A percentile compares a stretch with the other conserved stretches of the same genome.
Evolutionary conservation across 2,797 vertebrate genomes (phyloP).

Genomic region (Cyclura pinguis): DNA sequence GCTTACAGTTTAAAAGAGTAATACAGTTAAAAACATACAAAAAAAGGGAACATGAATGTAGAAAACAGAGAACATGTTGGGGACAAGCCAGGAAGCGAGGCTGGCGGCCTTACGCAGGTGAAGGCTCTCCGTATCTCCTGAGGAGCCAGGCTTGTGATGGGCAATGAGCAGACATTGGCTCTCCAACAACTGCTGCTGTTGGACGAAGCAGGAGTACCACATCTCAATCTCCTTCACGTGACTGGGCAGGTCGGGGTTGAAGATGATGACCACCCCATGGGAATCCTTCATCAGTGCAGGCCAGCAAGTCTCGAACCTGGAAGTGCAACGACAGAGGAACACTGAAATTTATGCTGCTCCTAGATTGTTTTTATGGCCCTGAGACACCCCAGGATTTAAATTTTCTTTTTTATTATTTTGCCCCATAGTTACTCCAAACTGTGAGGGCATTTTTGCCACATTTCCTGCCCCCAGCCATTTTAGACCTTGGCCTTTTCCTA

Average conservation of each 20-base stretch:
- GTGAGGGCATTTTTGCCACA: no score
- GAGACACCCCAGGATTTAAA: no score
- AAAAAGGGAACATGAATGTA: no score
- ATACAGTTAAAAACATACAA: not conserved
- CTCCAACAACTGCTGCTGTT: conserved; percentile 88
- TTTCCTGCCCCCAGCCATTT: no score
- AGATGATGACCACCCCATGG: conserved; percentile 90
- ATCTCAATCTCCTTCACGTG: conserved; percentile 92
- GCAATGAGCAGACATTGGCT: conserved; percentile 92
- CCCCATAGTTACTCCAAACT: no score
- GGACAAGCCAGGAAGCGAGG: not conserved
- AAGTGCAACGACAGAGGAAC: conserved; percentile 26
- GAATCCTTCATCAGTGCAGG: conserved; percentile 93
- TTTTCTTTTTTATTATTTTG: no score
- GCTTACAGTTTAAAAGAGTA: no score
- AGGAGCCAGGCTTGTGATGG: conserved; percentile 92
- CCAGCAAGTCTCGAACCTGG: conserved; percentile 96
- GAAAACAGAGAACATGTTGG: no score
- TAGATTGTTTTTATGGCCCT: no score
- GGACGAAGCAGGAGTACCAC: conserved; percentile 92
- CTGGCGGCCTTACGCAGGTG: conserved; percentile 84
- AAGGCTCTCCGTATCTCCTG: conserved; percentile 75
- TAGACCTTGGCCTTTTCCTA: no score
- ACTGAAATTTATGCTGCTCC: no score
- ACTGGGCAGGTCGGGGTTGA: conserved; percentile 91